Evolutionary conservation across 2,888 invertebrate genomes (phyloP).

Genomic region (Ormyrus nitidulus): DNA sequence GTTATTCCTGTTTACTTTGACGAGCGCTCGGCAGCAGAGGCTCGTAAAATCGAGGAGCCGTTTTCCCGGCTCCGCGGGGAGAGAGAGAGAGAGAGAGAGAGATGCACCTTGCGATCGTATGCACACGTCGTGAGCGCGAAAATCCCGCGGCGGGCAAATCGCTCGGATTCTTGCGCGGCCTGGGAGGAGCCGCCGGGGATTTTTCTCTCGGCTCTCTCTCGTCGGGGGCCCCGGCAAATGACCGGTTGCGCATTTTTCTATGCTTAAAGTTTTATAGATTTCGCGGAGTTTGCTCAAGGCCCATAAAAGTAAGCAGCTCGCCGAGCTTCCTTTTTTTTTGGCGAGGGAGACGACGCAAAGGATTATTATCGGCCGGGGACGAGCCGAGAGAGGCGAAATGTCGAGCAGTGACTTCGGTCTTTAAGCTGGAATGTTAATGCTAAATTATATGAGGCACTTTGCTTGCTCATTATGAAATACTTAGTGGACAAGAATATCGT

Average conservation of each 20-base stretch:
- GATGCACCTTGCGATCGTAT: not conserved
- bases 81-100: too few species aligned
- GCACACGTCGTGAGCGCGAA: conserved; percentile 26
- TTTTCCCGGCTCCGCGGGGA: not conserved
- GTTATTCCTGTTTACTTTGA: conserved; percentile 36
- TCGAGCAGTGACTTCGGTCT: too few species aligned
- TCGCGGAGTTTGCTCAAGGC: conserved; percentile 34
- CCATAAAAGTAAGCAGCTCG: conserved; percentile 9
- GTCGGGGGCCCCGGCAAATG: conserved; percentile 24
- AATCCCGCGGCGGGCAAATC: conserved; percentile 34
- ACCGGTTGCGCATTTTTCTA: conserved; percentile 42
- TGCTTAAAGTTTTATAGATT: conserved; percentile 41
- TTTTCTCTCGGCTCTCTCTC: conserved; percentile 30
- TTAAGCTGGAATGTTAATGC: too few species aligned
- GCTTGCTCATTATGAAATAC: too few species aligned
- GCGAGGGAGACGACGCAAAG: too few species aligned
- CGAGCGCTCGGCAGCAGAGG: conserved; percentile 13
- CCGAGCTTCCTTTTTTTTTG: conserved; percentile 15
- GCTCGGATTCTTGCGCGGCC: conserved; percentile 41
- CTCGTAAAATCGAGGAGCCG: conserved; percentile 23
- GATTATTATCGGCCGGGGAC: too few species aligned
- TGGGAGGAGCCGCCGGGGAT: conserved; percentile 45
- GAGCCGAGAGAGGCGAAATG: too few species aligned
- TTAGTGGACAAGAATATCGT: too few species aligned
- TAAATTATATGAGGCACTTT: too few species aligned